Evolutionary conservation across 1,140 invertebrate genomes (phyloP).

Genomic region (Metaphire vulgaris): DNA sequence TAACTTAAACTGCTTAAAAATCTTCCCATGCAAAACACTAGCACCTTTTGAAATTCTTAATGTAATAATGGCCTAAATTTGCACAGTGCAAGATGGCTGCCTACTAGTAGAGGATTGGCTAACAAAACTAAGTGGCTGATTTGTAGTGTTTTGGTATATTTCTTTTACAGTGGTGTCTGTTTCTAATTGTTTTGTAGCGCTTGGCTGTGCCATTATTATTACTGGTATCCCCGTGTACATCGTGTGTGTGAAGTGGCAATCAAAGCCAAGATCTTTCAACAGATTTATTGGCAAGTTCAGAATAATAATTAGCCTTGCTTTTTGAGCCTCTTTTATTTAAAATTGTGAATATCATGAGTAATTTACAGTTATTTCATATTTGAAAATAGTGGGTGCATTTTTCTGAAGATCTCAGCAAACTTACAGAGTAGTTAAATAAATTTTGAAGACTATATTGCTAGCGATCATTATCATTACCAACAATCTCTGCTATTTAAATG

Average conservation of each 20-base stretch:
- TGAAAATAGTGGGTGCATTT: not conserved
- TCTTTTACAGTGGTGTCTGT: too few species aligned
- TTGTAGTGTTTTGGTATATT: too few species aligned
- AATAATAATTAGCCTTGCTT: slow-evolving; percentile 23
- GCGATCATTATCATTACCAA: not conserved
- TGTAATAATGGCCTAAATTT: too few species aligned
- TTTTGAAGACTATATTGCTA: too few species aligned
- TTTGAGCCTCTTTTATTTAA: slow-evolving; percentile 8
- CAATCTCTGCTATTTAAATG: too few species aligned
- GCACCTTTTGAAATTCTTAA: too few species aligned
- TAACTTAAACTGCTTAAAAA: too few species aligned
- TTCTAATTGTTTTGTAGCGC: slow-evolving; percentile 33
- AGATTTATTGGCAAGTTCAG: slow-evolving; percentile 41
- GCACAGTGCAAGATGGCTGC: too few species aligned
- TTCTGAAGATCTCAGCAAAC: slow-evolving; percentile 14
- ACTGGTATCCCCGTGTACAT: slow-evolving; percentile 83
- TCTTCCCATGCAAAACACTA: too few species aligned
- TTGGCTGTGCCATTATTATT: slow-evolving; percentile 45
- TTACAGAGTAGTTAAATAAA: not conserved
- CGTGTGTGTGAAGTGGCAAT: slow-evolving; percentile 72
- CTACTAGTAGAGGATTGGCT: too few species aligned
- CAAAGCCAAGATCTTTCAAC: slow-evolving; percentile 65
- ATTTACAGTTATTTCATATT: not conserved
- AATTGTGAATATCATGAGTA: not conserved
- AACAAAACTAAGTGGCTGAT: too few species aligned